A percentile compares a stretch with the other conserved stretches of the same genome.
Evolutionary conservation across 2,888 invertebrate genomes (phyloP).

Genomic region (Epistrophella euchroma): DNA sequence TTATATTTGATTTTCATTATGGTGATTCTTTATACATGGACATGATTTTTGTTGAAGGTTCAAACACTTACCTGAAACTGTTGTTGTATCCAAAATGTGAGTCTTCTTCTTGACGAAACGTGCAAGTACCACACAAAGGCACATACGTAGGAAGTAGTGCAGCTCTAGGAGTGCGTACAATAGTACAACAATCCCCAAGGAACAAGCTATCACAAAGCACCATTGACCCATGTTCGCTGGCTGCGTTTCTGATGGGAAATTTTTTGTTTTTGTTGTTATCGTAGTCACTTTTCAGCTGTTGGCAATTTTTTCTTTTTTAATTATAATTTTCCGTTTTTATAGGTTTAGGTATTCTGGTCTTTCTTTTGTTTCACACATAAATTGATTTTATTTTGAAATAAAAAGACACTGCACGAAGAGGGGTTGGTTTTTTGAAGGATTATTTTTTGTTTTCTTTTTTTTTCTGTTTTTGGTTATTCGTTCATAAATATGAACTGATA

Average conservation of each 20-base stretch:
- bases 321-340: not conserved
- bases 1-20: not conserved
- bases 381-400: conserved; percentile 31
- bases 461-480: not conserved
- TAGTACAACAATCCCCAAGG: conserved; percentile 82
- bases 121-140: conserved; percentile 88
- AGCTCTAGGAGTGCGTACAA: conserved; percentile 88
- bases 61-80: conserved; percentile 87
- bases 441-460: conserved; percentile 36
- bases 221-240: conserved; percentile 75
- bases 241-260: not conserved
- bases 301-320: not conserved
- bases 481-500: conserved; percentile 29
- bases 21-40: not conserved
- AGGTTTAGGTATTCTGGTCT: too few species aligned
- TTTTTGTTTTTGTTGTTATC: not conserved
- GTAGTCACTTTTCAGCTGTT: conserved; percentile 9
- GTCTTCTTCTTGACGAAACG: conserved; percentile 87
- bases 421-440: not conserved
- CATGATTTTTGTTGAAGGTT: not conserved
- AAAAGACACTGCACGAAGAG: not conserved
- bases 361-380: conserved; percentile 10
- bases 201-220: conserved; percentile 80
- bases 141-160: conserved; percentile 90
- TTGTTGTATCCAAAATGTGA: conserved; percentile 88